Evolutionary conservation across 1,140 invertebrate species (phyloP).

Genomic region (silkworm (Bombyx mori)): DNA sequence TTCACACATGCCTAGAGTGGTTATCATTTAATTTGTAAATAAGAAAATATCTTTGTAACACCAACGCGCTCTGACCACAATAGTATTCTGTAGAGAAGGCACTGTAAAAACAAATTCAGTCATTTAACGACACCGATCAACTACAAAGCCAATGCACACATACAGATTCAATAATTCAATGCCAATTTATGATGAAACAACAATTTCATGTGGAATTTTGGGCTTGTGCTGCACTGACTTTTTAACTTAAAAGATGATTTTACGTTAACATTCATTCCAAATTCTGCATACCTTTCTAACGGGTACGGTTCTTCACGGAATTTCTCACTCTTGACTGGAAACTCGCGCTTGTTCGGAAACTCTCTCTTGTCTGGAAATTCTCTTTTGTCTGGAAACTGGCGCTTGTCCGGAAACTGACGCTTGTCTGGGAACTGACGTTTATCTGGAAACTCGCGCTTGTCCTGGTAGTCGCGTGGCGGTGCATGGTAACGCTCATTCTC

Average conservation of each 20-base stretch:
- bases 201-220: no score
- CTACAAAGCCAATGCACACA: conserved; percentile 6
- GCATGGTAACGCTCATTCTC: conserved; percentile 38
- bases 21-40: conserved; percentile 55
- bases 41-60: conserved; percentile 63
- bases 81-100: conserved; percentile 64
- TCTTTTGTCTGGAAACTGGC: no score
- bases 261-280: conserved; percentile 1
- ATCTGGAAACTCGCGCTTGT: no score
- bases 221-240: conserved; percentile 5
- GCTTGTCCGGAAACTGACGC: no score
- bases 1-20: conserved; percentile 58
- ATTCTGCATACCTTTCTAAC: conserved; percentile 33
- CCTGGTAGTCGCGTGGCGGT: no score
- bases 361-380: no score
- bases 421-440: no score
- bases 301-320: conserved; percentile 39
- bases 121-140: conserved; percentile 43
- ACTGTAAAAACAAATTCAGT: conserved; percentile 69
- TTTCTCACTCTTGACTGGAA: conserved; percentile 45
- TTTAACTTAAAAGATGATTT: conserved; percentile 1
- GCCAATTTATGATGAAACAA: neutral
- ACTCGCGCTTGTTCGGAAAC: conserved; percentile 25
- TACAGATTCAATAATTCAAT: neutral
- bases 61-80: conserved; percentile 61